These are phyloP conservation scores for Pangasius sanitwongsei DNA, from an alignment of 2,797 vertebrate species.

Conservation along the genomic window DNA sequence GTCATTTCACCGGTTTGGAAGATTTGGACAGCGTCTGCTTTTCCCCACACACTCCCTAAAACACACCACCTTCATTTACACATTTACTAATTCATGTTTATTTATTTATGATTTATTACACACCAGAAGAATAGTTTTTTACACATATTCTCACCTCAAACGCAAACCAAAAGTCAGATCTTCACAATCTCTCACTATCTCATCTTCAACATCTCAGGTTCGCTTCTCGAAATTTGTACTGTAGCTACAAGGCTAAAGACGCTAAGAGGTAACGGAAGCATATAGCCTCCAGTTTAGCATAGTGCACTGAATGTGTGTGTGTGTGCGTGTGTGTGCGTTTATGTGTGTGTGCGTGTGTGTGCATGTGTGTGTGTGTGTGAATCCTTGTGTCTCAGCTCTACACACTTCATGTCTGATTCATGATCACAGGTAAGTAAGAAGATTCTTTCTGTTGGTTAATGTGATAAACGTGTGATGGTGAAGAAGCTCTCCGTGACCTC, in stretches of 20 bases:
- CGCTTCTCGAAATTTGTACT: too few relatives aligned
- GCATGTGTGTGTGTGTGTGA: not conserved
- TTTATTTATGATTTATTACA: not conserved
- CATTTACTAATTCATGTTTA: not conserved
- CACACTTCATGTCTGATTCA: not conserved
- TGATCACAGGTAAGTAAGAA: not conserved
- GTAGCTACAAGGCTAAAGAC: not conserved
- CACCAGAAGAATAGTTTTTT: not conserved
- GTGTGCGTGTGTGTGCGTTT: not conserved
- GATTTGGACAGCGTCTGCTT: conserved; percentile 1
- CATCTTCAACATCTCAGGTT: not conserved
- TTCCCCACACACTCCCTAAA: not conserved
- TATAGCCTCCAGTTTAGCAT: not conserved
- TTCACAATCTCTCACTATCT: not conserved
- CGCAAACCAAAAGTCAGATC: not conserved
- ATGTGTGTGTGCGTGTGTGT: not conserved
- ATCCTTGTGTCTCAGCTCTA: not conserved
- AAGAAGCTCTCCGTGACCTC: not conserved
- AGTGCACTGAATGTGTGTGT: not conserved
- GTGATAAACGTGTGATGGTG: not conserved
- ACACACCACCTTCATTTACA: not conserved
- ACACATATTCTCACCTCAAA: not conserved
- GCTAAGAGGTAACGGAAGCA: not conserved
- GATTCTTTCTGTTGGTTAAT: not conserved
- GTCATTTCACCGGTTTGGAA: conserved; percentile 13